A percentile compares a stretch with the other conserved stretches of the same genome.
These are phyloP conservation scores for Apis florea DNA, from an alignment of 1,140 invertebrate species.

Conservation along the genomic window DNA sequence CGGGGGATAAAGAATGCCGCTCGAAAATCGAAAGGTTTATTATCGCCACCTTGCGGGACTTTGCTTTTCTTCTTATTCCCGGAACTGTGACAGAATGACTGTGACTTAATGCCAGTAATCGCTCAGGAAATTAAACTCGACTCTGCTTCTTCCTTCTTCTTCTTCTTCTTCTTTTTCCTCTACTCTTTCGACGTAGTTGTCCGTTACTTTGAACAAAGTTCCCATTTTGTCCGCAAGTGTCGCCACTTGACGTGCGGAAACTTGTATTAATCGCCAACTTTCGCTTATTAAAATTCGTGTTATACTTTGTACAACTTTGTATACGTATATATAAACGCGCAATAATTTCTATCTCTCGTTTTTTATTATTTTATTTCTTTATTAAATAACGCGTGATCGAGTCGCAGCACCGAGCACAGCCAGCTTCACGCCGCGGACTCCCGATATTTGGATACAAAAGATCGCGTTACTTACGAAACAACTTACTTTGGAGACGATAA, in stretches of 20 bases:
- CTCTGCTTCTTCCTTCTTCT: neutral
- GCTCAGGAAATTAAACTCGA: conserved; percentile 23
- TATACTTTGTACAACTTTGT: no score
- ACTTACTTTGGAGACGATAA: conserved; percentile 63
- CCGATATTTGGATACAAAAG: conserved; percentile 56
- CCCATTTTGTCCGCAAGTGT: neutral
- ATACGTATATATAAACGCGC: neutral
- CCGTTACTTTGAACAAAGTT: neutral
- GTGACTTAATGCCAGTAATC: conserved; percentile 9
- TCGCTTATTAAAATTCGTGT: no score
- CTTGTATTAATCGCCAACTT: neutral
- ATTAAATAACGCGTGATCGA: conserved; percentile 63
- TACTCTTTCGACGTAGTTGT: neutral
- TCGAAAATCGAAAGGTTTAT: conserved; percentile 17
- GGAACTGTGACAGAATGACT: neutral
- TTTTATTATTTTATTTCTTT: conserved; percentile 36
- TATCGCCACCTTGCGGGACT: neutral
- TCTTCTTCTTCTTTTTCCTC: neutral
- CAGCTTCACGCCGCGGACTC: conserved; percentile 27
- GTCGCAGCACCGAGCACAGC: conserved; percentile 34
- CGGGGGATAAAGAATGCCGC: neutral
- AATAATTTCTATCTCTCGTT: conserved; percentile 7
- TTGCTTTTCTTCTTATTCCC: neutral
- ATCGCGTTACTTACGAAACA: conserved; percentile 57
- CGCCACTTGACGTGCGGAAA: conserved; percentile 6